Base-by-base conservation (phyloP, 2,113 vertebrate species). In the Poecilia latipinna region DNA sequence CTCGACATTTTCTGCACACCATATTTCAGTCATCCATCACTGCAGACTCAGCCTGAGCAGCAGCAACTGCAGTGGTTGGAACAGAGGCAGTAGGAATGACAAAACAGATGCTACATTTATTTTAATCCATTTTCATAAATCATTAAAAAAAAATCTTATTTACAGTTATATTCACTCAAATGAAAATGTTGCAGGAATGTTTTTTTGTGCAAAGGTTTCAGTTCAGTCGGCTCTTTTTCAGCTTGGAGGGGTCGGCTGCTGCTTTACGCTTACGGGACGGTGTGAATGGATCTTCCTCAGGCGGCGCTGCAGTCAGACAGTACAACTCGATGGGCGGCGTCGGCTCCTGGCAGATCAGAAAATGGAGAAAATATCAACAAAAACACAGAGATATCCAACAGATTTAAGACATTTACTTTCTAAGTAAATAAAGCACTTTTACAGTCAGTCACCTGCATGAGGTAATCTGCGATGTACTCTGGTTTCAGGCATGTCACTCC, bases 381-480 rank as follows among this genome's bases (percentile, higher is more conserved):
- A 33, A 64, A 31, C 29, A 64, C 22, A 8, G 3, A 5, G 7
- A 57, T 22, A n/a, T n/a, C 24, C 17, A n/a, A 3, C 51, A n/a
- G 51, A 57, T n/a, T 24, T 57, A 24, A 7, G 19, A 10, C 2
- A 57, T 57, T 24, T 57, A 11, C 28, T 62, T 15, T 15, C 13
- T 62, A 17, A 37, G n/a, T 2, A 39, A 8, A 54, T 19, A 32
- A 54, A 32, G 28, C 11, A 22, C 3, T 11, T 66, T 24, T 67
- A 72, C 31, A 61, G n/a, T 33, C 78, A 24, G 39, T 75, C 1
- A 97, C 97, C 97, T 98, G 96, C 94, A 96, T 96, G 65, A 99
- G 96, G 79, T 97, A 99, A 88, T 99, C 98, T 22, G 98, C 98
- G 0, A 99, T 99, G 88, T 97, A 99, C 68, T 99, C 98, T 0